A percentile compares a stretch with the other conserved stretches of the same genome.
Conservation (phyloP, 2,888 invertebrate genomes). For the Synergus laeviventris region DNA sequence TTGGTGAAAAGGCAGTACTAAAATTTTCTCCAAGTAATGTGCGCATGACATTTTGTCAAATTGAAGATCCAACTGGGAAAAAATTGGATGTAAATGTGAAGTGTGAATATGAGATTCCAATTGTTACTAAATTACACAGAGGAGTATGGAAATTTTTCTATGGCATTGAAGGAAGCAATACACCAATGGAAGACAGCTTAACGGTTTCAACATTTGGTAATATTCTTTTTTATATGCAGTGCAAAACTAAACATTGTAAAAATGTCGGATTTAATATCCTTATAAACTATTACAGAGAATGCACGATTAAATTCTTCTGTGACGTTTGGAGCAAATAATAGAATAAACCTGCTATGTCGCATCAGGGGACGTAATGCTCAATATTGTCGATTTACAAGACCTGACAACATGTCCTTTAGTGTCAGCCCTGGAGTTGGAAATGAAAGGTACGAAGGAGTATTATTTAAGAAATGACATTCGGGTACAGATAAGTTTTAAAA, state of each 20-base stretch:
- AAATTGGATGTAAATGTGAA: slow-evolving; percentile 47
- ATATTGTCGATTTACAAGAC: slow-evolving; percentile 63
- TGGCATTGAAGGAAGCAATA: slow-evolving; percentile 48
- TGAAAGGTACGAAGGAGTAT: slow-evolving; percentile 55
- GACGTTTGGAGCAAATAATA: slow-evolving; percentile 44
- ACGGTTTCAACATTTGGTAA: slow-evolving; percentile 60
- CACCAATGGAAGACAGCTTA: slow-evolving; percentile 48
- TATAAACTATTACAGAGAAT: slow-evolving; percentile 47
- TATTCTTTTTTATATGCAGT: neutral
- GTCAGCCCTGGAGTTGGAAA: slow-evolving; percentile 60
- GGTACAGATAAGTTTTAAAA: neutral
- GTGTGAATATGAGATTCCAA: slow-evolving; percentile 56
- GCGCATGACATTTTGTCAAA: slow-evolving; percentile 56
- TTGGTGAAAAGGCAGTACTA: neutral
- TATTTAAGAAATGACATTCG: neutral
- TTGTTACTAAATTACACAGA: slow-evolving; percentile 58
- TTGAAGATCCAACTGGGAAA: slow-evolving; percentile 60
- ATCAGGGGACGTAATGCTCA: slow-evolving; percentile 46
- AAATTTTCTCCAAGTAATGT: neutral
- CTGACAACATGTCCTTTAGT: slow-evolving; percentile 59
- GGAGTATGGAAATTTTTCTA: slow-evolving; percentile 66
- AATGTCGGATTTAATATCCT: neutral
- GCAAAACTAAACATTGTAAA: neutral
- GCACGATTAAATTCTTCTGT: slow-evolving; percentile 51
- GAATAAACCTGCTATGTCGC: slow-evolving; percentile 58